Conservation (phyloP, 1,140 invertebrate genomes). For the Pollicipes pollicipes region DNA sequence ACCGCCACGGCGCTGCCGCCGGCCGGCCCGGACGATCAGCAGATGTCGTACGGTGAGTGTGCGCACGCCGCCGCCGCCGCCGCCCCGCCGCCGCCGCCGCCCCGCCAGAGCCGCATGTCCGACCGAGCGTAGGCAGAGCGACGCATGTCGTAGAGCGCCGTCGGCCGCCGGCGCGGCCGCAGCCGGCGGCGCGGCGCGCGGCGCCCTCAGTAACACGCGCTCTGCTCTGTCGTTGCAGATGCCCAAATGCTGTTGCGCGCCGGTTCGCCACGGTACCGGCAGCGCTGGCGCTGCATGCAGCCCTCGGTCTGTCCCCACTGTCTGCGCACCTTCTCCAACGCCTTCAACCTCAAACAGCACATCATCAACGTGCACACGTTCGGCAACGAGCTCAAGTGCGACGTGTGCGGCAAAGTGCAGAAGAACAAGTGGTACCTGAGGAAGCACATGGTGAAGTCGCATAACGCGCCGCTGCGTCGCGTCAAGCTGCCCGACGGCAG, state of each 20-base stretch:
- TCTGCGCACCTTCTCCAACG: slow-evolving; percentile 23
- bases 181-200: no score
- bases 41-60: neutral
- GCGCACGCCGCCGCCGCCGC: no score
- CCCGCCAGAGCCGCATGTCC: neutral
- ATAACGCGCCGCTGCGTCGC: slow-evolving; percentile 21
- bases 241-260: neutral
- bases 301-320: slow-evolving; percentile 23
- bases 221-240: neutral
- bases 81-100: no score
- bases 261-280: slow-evolving; percentile 12
- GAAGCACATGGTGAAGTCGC: slow-evolving; percentile 22
- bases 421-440: slow-evolving; percentile 24
- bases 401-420: slow-evolving; percentile 21
- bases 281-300: slow-evolving; percentile 24
- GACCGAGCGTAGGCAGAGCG: no score
- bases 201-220: neutral
- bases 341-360: slow-evolving; percentile 36
- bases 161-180: no score
- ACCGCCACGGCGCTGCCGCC: neutral
- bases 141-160: neutral
- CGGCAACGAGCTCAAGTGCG: slow-evolving; percentile 36
- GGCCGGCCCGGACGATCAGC: neutral
- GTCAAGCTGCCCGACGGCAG: slow-evolving; percentile 14
- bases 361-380: slow-evolving; percentile 51